Conservation (phyloP, 2,888 invertebrate species). For the Sarcophaga rosellei region DNA sequence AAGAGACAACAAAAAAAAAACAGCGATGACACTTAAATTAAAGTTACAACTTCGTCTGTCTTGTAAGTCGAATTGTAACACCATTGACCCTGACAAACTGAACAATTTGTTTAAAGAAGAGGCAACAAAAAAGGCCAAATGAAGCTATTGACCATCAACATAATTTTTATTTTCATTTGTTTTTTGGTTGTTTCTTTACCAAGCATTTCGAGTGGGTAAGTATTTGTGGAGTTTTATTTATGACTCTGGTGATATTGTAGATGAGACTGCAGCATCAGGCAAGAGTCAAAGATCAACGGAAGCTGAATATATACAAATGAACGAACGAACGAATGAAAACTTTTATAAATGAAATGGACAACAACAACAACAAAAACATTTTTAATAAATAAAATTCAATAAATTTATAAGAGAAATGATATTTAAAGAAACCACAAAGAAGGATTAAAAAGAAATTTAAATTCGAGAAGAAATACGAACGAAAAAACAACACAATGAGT, state of each 20-base stretch:
- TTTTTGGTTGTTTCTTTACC: too few species aligned
- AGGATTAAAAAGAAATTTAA: not conserved
- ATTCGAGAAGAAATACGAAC: too few species aligned
- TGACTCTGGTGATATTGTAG: slow-evolving; percentile 10
- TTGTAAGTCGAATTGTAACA: slow-evolving; percentile 56
- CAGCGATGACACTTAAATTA: not conserved
- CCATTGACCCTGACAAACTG: slow-evolving; percentile 65
- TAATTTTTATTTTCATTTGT: not conserved
- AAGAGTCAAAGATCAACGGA: slow-evolving; percentile 58
- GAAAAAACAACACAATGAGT: not conserved
- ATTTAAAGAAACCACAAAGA: too few species aligned
- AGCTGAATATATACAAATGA: slow-evolving; percentile 50
- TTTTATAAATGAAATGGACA: not conserved
- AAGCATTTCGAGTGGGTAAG: not conserved
- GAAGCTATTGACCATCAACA: too few species aligned
- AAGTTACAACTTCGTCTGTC: not conserved
- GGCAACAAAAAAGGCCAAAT: not conserved
- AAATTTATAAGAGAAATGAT: not conserved
- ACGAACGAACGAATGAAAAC: slow-evolving; percentile 7
- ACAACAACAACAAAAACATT: not conserved
- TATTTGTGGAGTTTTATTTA: slow-evolving; percentile 28
- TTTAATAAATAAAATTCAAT: not conserved
- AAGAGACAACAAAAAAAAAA: not conserved
- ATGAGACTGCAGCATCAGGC: slow-evolving; percentile 35
- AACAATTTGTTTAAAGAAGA: slow-evolving; percentile 63